phyloP scores from a whole-genome alignment of 2,888 invertebrate species.

The Sthenelais limicola region DNA sequence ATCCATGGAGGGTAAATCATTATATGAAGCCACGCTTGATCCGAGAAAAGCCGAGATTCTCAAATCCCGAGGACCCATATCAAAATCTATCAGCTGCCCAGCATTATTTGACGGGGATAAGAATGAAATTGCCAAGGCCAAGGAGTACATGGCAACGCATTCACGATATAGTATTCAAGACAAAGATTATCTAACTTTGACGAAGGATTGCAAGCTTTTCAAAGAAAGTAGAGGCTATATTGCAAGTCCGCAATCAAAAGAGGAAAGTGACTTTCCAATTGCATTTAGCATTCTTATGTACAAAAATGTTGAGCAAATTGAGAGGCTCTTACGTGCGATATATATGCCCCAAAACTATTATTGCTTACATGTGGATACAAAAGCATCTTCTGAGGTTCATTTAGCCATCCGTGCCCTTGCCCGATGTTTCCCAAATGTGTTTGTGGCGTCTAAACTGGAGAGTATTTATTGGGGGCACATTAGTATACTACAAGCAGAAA shows the following conservation, averaged over 20 bases:
- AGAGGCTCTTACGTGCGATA: constrained; percentile 61
- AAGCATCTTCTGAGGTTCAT: constrained; percentile 53
- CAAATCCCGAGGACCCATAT: neutral
- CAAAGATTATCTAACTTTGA: constrained; percentile 42
- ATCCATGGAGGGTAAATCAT: too few relatives aligned
- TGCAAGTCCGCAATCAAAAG: constrained; percentile 44
- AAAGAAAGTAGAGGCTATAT: constrained; percentile 45
- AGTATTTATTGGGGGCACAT: constrained; percentile 61
- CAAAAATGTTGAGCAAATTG: constrained; percentile 60
- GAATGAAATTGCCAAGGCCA: neutral
- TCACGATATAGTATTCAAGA: neutral
- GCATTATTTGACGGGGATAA: constrained; percentile 14
- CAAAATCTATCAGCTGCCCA: neutral
- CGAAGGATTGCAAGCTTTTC: constrained; percentile 50
- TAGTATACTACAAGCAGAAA: constrained; percentile 60
- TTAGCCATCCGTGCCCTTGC: constrained; percentile 54
- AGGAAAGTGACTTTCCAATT: constrained; percentile 60
- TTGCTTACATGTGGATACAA: constrained; percentile 67
- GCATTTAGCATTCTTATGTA: constrained; percentile 64
- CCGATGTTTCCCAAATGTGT: constrained; percentile 67
- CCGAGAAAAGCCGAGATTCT: too few relatives aligned
- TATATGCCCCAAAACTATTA: constrained; percentile 67
- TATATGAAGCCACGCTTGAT: too few relatives aligned
- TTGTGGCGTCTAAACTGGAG: constrained; percentile 56
- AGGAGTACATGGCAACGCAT: constrained; percentile 5